These are phyloP conservation scores for Paramormyrops hopkinsi DNA, from an alignment of 2,797 vertebrate species.

Conservation along the genomic window DNA sequence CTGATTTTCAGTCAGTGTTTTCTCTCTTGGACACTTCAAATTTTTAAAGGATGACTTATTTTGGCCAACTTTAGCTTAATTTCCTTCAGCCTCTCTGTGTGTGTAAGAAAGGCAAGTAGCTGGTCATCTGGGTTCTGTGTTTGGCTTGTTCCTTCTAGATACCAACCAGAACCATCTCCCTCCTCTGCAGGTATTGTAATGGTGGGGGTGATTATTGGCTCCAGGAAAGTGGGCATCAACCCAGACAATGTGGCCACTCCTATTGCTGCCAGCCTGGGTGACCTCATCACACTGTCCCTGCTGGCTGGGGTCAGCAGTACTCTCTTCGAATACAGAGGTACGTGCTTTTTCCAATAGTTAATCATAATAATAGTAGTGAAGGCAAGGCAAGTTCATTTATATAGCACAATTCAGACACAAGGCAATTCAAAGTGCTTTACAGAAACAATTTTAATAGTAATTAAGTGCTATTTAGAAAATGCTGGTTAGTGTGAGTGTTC, in stretches of 20 bases:
- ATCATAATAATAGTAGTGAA: neutral
- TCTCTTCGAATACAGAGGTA: conserved; percentile 75
- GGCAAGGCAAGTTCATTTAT: neutral
- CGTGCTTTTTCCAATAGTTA: conserved; percentile 11
- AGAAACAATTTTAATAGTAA: neutral
- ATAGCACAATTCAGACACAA: neutral
- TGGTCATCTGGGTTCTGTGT: neutral
- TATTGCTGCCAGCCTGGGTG: conserved; percentile 89
- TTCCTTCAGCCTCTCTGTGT: neutral
- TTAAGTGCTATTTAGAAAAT: neutral
- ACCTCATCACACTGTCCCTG: conserved; percentile 83
- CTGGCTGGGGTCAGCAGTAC: conserved; percentile 79
- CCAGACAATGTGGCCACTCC: conserved; percentile 94
- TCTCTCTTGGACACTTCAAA: neutral
- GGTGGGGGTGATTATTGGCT: conserved; percentile 80
- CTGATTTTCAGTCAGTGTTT: neutral
- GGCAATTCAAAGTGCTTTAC: neutral
- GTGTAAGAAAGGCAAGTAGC: neutral
- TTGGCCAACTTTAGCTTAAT: neutral
- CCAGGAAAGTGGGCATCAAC: conserved; percentile 83
- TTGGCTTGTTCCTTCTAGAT: neutral
- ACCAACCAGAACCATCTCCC: neutral
- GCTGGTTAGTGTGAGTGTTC: neutral
- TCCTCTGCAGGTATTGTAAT: conserved; percentile 71
- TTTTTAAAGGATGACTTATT: neutral